Conservation (phyloP, 2,113 vertebrate species). For the Sturnira hondurensis region DNA sequence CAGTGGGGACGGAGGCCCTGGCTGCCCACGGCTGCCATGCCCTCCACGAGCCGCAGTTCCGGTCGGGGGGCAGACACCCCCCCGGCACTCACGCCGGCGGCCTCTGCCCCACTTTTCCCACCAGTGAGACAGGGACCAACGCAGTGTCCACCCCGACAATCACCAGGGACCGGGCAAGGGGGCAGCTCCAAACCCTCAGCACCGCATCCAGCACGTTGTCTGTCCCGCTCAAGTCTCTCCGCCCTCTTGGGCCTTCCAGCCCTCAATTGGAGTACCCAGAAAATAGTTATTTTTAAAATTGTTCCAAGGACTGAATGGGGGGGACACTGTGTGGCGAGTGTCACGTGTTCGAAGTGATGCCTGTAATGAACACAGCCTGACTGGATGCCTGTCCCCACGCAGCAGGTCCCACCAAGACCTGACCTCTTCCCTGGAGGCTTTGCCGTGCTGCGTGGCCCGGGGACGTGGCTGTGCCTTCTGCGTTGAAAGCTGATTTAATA, state of each 20-base stretch:
- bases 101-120: not conserved
- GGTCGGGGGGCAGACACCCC: not conserved
- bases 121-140: not conserved
- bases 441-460: not conserved
- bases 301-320: not conserved
- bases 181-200: too few relatives aligned
- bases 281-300: not conserved
- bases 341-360: not conserved
- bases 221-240: not conserved
- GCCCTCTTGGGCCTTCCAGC: not conserved
- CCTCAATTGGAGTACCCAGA: not conserved
- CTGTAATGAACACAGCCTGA: not conserved
- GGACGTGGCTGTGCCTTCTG: not conserved
- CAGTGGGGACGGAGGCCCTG: not conserved
- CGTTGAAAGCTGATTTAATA: not conserved
- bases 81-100: too few relatives aligned
- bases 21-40: slow-evolving; percentile 2
- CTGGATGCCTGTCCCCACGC: not conserved
- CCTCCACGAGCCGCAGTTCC: not conserved
- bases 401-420: not conserved
- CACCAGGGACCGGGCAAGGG: too few relatives aligned
- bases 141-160: too few relatives aligned
- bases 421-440: not conserved
- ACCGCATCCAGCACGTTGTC: not conserved
- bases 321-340: not conserved